These are phyloP conservation scores for Hydrophis major DNA, from an alignment of 2,797 vertebrate species.

Conservation along the genomic window DNA sequence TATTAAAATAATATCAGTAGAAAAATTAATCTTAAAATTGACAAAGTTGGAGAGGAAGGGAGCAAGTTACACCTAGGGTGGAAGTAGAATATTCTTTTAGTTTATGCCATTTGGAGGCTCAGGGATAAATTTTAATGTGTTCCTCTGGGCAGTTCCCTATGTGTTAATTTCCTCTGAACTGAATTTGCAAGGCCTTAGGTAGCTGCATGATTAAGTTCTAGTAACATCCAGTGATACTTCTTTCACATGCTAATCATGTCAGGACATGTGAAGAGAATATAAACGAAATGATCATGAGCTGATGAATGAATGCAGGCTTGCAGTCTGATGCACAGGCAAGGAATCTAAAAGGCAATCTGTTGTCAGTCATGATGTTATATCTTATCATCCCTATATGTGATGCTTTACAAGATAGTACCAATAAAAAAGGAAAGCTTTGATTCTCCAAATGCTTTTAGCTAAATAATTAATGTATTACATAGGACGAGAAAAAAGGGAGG, in stretches of 20 bases:
- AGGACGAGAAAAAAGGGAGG: not conserved
- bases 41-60: not conserved
- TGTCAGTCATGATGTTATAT: not conserved
- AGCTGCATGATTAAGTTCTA: conserved; percentile 2
- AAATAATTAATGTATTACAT: not conserved
- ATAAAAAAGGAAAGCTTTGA: not conserved
- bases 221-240: conserved; percentile 18
- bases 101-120: not conserved
- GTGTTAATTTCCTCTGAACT: not conserved
- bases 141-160: not conserved
- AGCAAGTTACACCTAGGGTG: not conserved
- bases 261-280: conserved; percentile 38
- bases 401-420: not conserved
- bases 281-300: conserved; percentile 45
- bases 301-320: conserved; percentile 6
- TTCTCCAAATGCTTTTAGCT: not conserved
- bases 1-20: not conserved
- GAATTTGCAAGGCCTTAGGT: not conserved
- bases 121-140: not conserved
- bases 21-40: not conserved
- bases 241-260: not conserved
- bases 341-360: not conserved
- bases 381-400: not conserved
- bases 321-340: not conserved
- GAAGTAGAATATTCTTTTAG: not conserved